Evolutionary conservation across 2,888 invertebrate genomes (phyloP).

Genomic region (Ichneumoninae sp.): DNA sequence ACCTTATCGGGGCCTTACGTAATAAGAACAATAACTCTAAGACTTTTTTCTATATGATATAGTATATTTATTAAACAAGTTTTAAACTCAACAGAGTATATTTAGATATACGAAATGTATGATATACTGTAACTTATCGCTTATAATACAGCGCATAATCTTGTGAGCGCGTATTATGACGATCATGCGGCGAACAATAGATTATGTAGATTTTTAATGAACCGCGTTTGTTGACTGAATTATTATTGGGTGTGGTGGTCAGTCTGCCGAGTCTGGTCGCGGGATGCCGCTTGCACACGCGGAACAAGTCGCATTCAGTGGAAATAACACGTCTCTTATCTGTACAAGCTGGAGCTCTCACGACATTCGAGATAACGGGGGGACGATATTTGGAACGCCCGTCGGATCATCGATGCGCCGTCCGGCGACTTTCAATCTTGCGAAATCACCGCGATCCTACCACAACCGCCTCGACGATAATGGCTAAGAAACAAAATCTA

Average conservation of each 20-base stretch:
- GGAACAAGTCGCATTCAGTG: neutral
- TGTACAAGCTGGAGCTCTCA: neutral
- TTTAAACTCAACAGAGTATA: constrained; percentile 13
- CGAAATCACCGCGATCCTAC: neutral
- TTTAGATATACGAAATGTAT: constrained; percentile 34
- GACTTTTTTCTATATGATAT: constrained; percentile 51
- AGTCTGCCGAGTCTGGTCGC: neutral
- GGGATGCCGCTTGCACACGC: neutral
- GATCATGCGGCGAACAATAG: neutral
- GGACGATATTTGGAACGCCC: neutral
- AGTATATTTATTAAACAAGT: constrained; percentile 60
- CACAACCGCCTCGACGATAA: neutral
- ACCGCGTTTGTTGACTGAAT: neutral
- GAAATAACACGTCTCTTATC: constrained; percentile 25
- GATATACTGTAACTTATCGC: constrained; percentile 12
- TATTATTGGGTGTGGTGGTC: neutral
- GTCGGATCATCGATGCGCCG: neutral
- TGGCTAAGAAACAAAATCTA: neutral
- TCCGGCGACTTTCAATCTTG: neutral
- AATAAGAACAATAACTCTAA: neutral
- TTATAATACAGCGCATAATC: neutral
- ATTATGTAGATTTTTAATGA: neutral
- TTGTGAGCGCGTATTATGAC: constrained; percentile 22
- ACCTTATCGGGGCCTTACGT: neutral
- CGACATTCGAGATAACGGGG: constrained; percentile 29